Evolutionary conservation across 1,140 invertebrate species (phyloP).

Genomic region (Dendrolimus punctatus): DNA sequence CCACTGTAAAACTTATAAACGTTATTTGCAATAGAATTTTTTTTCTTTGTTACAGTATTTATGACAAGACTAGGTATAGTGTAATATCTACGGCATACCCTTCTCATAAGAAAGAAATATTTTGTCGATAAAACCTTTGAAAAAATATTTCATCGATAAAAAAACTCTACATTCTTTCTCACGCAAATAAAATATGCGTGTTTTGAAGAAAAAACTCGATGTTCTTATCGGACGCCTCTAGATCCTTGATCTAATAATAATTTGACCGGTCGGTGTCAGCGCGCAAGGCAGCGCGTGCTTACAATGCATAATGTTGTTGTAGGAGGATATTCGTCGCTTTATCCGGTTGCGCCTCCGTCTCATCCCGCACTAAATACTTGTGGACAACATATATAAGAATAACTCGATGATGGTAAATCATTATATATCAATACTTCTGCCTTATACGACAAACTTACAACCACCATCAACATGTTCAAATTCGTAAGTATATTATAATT

Average conservation of each 20-base stretch:
- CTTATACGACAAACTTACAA: conserved; percentile 9
- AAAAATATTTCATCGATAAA: too few species aligned
- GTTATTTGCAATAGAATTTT: too few species aligned
- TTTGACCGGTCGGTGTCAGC: conserved; percentile 20
- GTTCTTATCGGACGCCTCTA: conserved; percentile 1
- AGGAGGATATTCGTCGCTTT: conserved; percentile 46
- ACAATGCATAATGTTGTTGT: conserved; percentile 30
- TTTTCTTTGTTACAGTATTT: too few species aligned
- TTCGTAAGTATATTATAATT: conserved; percentile 46
- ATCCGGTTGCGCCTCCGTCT: conserved; percentile 33
- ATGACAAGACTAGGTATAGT: too few species aligned
- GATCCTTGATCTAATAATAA: conserved; percentile 46
- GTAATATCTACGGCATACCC: too few species aligned
- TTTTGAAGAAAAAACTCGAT: conserved; percentile 2
- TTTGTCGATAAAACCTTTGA: too few species aligned
- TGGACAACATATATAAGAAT: conserved; percentile 40
- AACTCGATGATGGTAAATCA: conserved; percentile 15
- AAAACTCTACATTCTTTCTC: too few species aligned
- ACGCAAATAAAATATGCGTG: neutral
- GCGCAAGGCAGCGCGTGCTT: conserved; percentile 44
- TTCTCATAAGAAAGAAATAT: too few species aligned
- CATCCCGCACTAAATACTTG: conserved; percentile 9
- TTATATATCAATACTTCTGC: conserved; percentile 21
- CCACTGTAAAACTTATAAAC: too few species aligned
- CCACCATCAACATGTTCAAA: conserved; percentile 59